Evolutionary conservation across 1,140 invertebrate genomes (phyloP).

Genomic region (Caenorhabditis inopinata): DNA sequence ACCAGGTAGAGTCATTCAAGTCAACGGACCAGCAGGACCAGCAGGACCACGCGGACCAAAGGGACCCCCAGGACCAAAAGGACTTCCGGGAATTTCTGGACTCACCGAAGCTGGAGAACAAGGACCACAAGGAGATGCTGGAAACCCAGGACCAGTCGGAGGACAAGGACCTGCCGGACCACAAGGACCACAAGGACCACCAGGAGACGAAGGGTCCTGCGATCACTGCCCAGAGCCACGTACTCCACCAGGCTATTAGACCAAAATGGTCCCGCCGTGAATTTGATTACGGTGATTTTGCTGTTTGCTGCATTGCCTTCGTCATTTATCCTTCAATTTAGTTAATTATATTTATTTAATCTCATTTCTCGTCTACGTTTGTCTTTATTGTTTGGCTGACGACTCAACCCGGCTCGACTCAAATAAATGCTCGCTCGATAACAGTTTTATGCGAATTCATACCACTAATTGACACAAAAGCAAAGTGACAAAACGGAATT

Average conservation of each 20-base stretch:
- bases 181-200: slow-evolving; percentile 54
- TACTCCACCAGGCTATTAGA: slow-evolving; percentile 52
- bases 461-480: not conserved
- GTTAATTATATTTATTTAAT: not conserved
- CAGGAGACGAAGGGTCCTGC: slow-evolving; percentile 50
- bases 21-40: slow-evolving; percentile 64
- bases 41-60: slow-evolving; percentile 47
- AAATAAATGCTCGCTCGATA: slow-evolving; percentile 27
- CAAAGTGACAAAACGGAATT: not conserved
- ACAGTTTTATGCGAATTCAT: not conserved
- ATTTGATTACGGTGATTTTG: slow-evolving; percentile 4
- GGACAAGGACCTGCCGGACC: slow-evolving; percentile 58
- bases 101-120: slow-evolving; percentile 41
- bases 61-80: slow-evolving; percentile 55
- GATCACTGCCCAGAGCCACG: slow-evolving; percentile 52
- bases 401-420: slow-evolving; percentile 29
- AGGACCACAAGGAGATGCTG: slow-evolving; percentile 55
- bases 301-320: slow-evolving; percentile 20
- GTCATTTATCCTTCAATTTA: not conserved
- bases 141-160: slow-evolving; percentile 54
- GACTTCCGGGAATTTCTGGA: slow-evolving; percentile 48
- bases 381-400: slow-evolving; percentile 28
- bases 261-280: not conserved
- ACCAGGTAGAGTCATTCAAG: slow-evolving; percentile 56
- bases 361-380: not conserved